Base-by-base conservation (phyloP, 2,113 vertebrate species). In the Abramis brama region DNA sequence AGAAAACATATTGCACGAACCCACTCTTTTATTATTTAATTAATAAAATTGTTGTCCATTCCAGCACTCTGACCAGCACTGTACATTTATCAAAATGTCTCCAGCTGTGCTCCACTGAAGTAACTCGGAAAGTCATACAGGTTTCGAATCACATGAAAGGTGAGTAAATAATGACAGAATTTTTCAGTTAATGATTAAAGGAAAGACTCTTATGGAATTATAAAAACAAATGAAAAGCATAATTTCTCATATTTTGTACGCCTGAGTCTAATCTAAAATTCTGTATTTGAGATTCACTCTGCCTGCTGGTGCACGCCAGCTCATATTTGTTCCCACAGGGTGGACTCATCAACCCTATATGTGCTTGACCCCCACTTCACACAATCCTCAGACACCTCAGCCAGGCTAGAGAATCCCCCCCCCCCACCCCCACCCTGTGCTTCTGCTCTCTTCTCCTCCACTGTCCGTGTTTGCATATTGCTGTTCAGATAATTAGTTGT, bases 401-500 rank as follows among this genome's bases (percentile, higher is more conserved):
- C 57, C 76, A 85, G 74, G 60, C 88, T 88, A 43, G 70, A 86
- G 74, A 82, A 81, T 52, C 70, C n/a, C 60, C 82, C 75, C 82
- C 1, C 62, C 62, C 36, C 43, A 33, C 27, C 52, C 71, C 60
- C 62, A 45, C 30, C 55, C 52, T 45, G 23, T 45, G 43, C 64
- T 60, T 64, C 68, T 73, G 85, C 75, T 71, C 33, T 71, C 68
- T 19, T 74, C 75, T 76, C 70, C 47, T 74, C 39, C 66, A 82
- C 21, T n/a, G 84, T 66, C 82, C 64, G 85, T 55, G 82, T 92
- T 90, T 93, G 90, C 90, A 91, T 91, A 91, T 89, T 77, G 75
- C 86, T 87, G 88, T 92, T 87, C 92, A 79, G 73, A 84, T 94
- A 95, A 95, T 95, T 93, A 95, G 89, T 93, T 92, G 89, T 89